Base-by-base conservation (phyloP, 2,797 vertebrate genomes). In the Sebastes oblongus region DNA sequence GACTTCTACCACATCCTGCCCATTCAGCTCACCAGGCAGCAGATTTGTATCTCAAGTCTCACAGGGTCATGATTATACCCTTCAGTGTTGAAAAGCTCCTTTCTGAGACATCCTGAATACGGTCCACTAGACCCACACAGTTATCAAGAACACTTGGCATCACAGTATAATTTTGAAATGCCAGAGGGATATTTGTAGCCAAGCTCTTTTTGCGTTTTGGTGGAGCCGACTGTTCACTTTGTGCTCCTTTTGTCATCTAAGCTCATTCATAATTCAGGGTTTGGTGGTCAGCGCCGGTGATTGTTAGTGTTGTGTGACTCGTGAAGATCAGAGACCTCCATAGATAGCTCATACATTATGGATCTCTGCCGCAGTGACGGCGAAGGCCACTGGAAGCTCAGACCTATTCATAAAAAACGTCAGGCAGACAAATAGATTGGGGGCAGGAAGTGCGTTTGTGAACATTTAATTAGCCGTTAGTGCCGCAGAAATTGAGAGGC, bases 241-340 rank as follows among this genome's bases (percentile, higher is more conserved):
- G 25, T 59, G 60, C 79, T 68, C 74, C 83, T 82, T 84, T 86
- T 86, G 72, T 85, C 78, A 66, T 83, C 27, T 2, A 12, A 3
- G 59, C 84, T 93, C 91, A 92, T 94, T 92, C 85, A 94, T 93
- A 90, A 94, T 94, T 93, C 80, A 93, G 77, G 67, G 52, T 68
- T 75, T 83, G 34, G 82, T 80, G 85, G 86, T 91, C 87, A 80
- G 73, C 10, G 30, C 66, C 61, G 86, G 75, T 88, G 84, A 93
- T 90, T 93, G 87, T 93, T 80, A 75, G 82, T 81, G 88, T 89
- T 87, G 91, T 92, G 91, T 85, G 91, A 91, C 81, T 84, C 80
- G 82, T 88, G 85, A 86, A 89, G 90, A 91, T 90, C 91, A 85
- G 78, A 88, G 86, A 30, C 82, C 78, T 88, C 77, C 76, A 81